These are phyloP conservation scores for Andrena minutula DNA, from an alignment of 2,888 invertebrate species.

Conservation along the genomic window DNA sequence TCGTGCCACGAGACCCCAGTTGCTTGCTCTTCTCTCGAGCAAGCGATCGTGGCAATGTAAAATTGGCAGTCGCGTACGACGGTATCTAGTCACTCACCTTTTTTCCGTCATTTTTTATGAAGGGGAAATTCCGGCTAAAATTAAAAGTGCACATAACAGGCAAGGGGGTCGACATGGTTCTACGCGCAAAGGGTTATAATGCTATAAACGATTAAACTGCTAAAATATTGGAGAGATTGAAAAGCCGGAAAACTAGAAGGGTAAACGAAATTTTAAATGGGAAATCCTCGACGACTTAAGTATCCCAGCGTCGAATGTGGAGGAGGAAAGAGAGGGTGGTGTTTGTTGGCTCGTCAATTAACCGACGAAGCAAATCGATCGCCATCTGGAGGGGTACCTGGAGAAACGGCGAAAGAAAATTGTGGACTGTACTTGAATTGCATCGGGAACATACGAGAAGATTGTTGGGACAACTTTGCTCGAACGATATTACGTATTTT, in stretches of 20 bases:
- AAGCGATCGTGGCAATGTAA: neutral
- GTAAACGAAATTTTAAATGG: conserved; percentile 39
- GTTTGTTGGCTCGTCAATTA: conserved; percentile 32
- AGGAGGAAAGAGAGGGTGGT: neutral
- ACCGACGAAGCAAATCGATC: conserved; percentile 29
- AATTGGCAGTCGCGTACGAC: neutral
- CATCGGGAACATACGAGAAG: neutral
- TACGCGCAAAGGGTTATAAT: neutral
- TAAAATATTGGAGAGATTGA: conserved; percentile 26
- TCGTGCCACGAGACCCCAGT: neutral
- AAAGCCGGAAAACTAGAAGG: conserved; percentile 21
- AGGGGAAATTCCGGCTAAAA: conserved; percentile 4
- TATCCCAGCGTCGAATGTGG: conserved; percentile 5
- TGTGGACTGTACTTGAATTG: conserved; percentile 4
- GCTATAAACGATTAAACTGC: conserved; percentile 28
- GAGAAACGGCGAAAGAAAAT: conserved; percentile 1
- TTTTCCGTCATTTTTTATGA: neutral
- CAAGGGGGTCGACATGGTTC: neutral
- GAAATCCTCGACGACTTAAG: conserved; percentile 15
- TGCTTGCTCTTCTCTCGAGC: neutral
- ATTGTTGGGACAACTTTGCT: conserved; percentile 1
- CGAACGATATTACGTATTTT: neutral
- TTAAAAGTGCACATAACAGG: neutral
- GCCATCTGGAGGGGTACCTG: neutral
- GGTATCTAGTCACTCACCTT: neutral